Conservation (phyloP, 2,113 vertebrate species). For the Myiagra hebetior region DNA sequence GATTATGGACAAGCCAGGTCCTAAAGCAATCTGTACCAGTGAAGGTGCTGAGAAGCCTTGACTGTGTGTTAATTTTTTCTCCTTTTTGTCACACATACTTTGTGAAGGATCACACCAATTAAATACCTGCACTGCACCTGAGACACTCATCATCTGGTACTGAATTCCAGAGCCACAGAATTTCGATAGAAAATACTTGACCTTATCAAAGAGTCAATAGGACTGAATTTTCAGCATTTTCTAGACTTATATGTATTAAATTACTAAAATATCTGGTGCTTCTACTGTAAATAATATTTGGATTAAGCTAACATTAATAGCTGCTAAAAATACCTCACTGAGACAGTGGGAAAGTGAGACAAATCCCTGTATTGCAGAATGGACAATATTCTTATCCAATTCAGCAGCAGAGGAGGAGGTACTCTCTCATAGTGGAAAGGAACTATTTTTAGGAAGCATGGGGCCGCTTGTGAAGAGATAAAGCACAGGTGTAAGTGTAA, state of each 20-base stretch:
- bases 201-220: constrained; percentile 28
- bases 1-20: neutral
- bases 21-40: neutral
- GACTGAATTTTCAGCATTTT: constrained; percentile 53
- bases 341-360: constrained; percentile 39
- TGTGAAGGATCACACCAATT: neutral
- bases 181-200: neutral
- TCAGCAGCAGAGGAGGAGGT: constrained; percentile 17
- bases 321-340: constrained; percentile 53
- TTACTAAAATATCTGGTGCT: constrained; percentile 29
- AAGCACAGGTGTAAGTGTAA: constrained; percentile 29
- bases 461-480: constrained; percentile 9
- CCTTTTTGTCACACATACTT: neutral
- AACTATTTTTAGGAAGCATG: constrained; percentile 52
- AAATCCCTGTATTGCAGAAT: constrained; percentile 60
- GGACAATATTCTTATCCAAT: constrained; percentile 66
- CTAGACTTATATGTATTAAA: constrained; percentile 28
- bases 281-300: constrained; percentile 64
- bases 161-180: neutral
- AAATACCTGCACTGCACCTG: neutral
- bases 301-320: constrained; percentile 60
- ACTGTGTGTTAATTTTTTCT: neutral
- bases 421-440: neutral
- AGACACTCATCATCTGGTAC: neutral
- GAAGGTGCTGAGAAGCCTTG: neutral